phyloP scores from a whole-genome alignment of 2,113 vertebrate species.

The Scomber japonicus region DNA sequence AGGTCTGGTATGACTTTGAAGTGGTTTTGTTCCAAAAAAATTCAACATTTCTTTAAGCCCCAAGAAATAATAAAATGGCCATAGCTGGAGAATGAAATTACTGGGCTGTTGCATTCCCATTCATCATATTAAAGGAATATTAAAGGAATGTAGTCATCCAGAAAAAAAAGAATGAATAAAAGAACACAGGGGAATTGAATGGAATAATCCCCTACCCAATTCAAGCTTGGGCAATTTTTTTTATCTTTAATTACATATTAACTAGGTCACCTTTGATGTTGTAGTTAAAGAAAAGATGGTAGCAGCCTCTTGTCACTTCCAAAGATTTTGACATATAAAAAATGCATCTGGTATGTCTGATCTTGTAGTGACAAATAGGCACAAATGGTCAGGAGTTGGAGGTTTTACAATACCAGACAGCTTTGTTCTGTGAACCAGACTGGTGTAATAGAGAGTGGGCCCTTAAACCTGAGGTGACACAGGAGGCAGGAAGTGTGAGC shows the following conservation, averaged over 20 bases:
- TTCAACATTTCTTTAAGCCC: constrained; percentile 50
- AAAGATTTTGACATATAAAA: constrained; percentile 11
- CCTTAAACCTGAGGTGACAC: constrained; percentile 70
- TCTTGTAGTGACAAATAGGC: constrained; percentile 47
- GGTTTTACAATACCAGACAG: constrained; percentile 66
- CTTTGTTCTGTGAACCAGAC: constrained; percentile 57
- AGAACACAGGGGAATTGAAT: constrained; percentile 56
- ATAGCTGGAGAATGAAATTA: constrained; percentile 63
- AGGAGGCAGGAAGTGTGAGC: constrained; percentile 73
- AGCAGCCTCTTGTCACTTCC: constrained; percentile 16
- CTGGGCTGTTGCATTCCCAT: constrained; percentile 67
- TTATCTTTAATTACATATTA: constrained; percentile 62
- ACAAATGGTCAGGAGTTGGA: constrained; percentile 72
- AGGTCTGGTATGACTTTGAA: constrained; percentile 65
- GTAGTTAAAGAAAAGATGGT: constrained; percentile 34
- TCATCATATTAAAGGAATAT: constrained; percentile 73
- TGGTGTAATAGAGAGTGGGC: constrained; percentile 45
- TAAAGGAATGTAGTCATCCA: constrained; percentile 74
- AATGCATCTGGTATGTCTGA: constrained; percentile 50
- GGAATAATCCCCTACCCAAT: constrained; percentile 60
- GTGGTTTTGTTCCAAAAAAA: constrained; percentile 54
- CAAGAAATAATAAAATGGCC: constrained; percentile 58
- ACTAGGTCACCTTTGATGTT: constrained; percentile 46
- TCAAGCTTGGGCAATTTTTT: constrained; percentile 50
- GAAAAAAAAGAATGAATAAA: constrained; percentile 66